phyloP scores from a whole-genome alignment of 2,113 vertebrate species.

The Tetraodon nigroviridis region DNA sequence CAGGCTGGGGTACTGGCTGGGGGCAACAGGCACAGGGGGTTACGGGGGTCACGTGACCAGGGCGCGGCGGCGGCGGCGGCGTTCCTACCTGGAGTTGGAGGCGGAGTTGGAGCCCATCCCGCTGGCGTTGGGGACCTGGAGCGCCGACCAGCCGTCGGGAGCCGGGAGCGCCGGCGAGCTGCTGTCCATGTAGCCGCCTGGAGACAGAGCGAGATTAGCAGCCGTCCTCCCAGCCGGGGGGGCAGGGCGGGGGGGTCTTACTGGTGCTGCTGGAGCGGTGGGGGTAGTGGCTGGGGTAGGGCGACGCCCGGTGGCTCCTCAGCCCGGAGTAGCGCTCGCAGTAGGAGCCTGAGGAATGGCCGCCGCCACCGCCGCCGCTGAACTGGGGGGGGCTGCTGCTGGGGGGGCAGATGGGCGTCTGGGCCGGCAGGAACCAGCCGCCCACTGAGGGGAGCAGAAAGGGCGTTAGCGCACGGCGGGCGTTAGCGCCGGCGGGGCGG shows the following conservation, averaged over 20 bases:
- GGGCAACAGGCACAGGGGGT: not conserved
- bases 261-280: conserved; percentile 72
- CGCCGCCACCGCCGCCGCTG: conserved; percentile 33
- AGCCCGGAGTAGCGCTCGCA: conserved; percentile 78
- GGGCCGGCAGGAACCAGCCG: conserved; percentile 78
- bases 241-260: conserved; percentile 40
- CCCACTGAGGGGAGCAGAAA: conserved; percentile 59
- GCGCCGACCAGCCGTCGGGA: conserved; percentile 77
- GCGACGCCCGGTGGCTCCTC: conserved; percentile 70
- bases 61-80: too few relatives aligned
- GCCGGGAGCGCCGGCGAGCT: conserved; percentile 60
- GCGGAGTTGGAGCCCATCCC: conserved; percentile 76
- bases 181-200: conserved; percentile 79
- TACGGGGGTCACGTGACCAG: too few relatives aligned
- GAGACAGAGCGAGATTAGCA: not conserved
- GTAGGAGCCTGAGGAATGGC: conserved; percentile 75
- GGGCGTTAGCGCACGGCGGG: not conserved
- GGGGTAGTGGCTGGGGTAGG: conserved; percentile 77
- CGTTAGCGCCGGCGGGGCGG: too few relatives aligned
- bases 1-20: conserved; percentile 77
- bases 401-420: conserved; percentile 75
- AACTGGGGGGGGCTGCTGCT: conserved; percentile 78
- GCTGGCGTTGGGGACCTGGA: conserved; percentile 75
- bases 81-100: conserved; percentile 70
- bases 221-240: not conserved